These are phyloP conservation scores for Trachelus tabidus DNA, from an alignment of 2,888 invertebrate species.

Conservation along the genomic window DNA sequence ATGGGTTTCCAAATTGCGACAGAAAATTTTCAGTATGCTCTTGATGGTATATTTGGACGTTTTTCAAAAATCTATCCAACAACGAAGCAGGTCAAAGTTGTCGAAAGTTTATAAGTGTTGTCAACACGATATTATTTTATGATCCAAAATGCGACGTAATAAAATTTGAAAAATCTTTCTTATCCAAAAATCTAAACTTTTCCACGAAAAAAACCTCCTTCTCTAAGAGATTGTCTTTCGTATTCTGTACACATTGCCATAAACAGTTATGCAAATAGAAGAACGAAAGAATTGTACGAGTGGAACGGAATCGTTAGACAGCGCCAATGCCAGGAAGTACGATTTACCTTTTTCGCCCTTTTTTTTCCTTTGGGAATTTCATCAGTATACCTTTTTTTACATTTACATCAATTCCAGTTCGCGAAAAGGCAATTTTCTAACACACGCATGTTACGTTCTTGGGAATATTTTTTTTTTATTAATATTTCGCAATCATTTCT, in stretches of 20 bases:
- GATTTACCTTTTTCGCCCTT: neutral
- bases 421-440: neutral
- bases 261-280: neutral
- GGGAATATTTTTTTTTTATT: too few relatives aligned
- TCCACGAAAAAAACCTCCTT: neutral
- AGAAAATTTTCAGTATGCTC: neutral
- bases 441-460: neutral
- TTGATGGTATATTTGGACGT: neutral
- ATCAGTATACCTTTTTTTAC: neutral
- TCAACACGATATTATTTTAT: neutral
- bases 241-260: neutral
- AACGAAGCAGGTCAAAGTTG: neutral
- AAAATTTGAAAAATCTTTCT: neutral
- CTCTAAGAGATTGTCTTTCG: neutral
- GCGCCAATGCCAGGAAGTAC: neutral
- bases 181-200: neutral
- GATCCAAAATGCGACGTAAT: neutral
- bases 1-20: neutral
- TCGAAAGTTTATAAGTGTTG: neutral
- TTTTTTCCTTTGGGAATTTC: neutral
- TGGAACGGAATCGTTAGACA: neutral
- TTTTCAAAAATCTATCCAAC: neutral
- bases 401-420: neutral
- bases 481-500: neutral
- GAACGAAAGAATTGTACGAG: neutral